Conservation (phyloP, 1,140 invertebrate species). For the Conus betulinus region DNA sequence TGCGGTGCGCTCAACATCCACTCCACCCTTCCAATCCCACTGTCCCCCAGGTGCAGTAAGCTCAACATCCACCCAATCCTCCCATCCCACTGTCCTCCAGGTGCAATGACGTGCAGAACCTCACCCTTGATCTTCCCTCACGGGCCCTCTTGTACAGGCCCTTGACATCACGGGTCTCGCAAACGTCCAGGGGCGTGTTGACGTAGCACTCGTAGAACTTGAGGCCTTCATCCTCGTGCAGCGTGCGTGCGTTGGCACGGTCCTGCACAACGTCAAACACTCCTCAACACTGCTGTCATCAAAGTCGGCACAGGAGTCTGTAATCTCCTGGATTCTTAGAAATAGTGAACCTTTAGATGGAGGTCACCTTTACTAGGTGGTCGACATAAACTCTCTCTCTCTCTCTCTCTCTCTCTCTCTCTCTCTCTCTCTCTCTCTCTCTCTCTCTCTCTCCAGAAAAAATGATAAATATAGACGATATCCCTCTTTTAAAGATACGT, state of each 20-base stretch:
- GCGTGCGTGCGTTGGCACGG: constrained; percentile 89
- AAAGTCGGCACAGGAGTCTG: constrained; percentile 2
- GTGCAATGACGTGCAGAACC: background rate
- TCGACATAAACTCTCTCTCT: no score
- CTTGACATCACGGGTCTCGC: constrained; percentile 96
- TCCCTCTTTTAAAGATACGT: no score
- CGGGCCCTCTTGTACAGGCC: constrained; percentile 98
- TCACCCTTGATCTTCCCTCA: constrained; percentile 89
- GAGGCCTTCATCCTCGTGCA: constrained; percentile 89
- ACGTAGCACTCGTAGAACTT: constrained; percentile 98
- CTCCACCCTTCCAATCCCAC: no score
- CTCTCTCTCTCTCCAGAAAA: no score
- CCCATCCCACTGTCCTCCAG: no score
- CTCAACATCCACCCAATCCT: no score
- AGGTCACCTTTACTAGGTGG: no score
- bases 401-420: no score
- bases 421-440: no score
- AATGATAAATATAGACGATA: no score
- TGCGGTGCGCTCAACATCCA: no score
- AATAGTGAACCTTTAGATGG: background rate
- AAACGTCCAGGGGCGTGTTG: constrained; percentile 94
- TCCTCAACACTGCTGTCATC: background rate
- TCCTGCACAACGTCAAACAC: constrained; percentile 79
- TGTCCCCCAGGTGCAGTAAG: no score
- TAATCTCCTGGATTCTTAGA: constrained; percentile 21